Evolutionary conservation across 2,888 invertebrate genomes (phyloP).

Genomic region (Machimus rusticus): DNA sequence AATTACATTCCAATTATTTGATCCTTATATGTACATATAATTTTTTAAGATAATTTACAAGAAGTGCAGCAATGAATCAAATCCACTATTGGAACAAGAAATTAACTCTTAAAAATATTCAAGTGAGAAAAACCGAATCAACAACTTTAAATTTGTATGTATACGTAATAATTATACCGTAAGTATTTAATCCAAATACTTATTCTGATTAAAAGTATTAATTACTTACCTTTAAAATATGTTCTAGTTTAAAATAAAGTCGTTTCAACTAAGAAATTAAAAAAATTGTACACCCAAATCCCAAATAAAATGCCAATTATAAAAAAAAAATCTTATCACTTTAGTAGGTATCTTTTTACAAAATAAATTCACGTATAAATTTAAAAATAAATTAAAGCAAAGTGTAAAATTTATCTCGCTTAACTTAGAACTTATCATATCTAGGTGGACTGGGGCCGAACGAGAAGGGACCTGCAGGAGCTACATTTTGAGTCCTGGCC

Average conservation of each 20-base stretch:
- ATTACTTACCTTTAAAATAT: too few species aligned
- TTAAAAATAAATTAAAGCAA: constrained; percentile 36
- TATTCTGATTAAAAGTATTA: too few species aligned
- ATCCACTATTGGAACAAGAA: too few species aligned
- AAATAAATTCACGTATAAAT: not conserved
- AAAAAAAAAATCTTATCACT: not conserved
- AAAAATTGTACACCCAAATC: not conserved
- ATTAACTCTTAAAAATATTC: too few species aligned
- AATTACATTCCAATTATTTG: too few species aligned
- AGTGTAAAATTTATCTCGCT: not conserved
- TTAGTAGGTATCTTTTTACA: not conserved
- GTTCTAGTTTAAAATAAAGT: not conserved
- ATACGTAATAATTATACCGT: too few species aligned
- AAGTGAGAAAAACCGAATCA: too few species aligned
- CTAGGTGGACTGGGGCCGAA: constrained; percentile 16
- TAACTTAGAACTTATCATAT: constrained; percentile 1
- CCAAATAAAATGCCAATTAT: not conserved
- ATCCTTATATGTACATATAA: too few species aligned
- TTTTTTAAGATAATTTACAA: too few species aligned
- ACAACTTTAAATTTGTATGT: too few species aligned
- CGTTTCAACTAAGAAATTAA: not conserved
- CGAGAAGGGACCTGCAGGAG: constrained; percentile 31
- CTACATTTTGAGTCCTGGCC: constrained; percentile 52
- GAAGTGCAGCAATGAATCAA: too few species aligned
- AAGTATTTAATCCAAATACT: too few species aligned